Base-by-base conservation (phyloP, 2,113 vertebrate genomes). In the Apodemus speciosus region DNA sequence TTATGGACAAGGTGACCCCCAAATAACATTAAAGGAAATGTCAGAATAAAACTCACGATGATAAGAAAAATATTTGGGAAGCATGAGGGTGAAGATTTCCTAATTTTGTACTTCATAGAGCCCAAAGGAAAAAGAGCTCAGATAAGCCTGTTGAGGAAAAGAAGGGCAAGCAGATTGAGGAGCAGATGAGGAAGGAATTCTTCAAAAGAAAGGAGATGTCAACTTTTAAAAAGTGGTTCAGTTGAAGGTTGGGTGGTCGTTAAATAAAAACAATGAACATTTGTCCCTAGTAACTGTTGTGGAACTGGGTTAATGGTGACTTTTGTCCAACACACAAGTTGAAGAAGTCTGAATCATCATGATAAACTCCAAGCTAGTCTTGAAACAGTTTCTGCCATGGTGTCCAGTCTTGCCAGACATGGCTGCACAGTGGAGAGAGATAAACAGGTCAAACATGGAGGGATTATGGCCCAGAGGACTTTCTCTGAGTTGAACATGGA, bases 261-360 rank as follows among this genome's bases (percentile, higher is more conserved):
- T 75, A 9, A 43, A 18, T 40, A 30, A 75, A 93, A 3, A 23
- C 7, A 75, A 25, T 69, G 75, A 88, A 81, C 18, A 51, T 71
- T 85, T 84, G n/a, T 77, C 30, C 35, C 13, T 4, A 64, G 27
- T 81, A 90, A 60, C 20, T 84, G 15, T 76, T 79, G 43, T 38
- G 6, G 46, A 60, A 90, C 73, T 43, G 64, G 75, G 9, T 88
- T 94, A 90, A 64, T 49, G 32, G 62, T 62, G 76, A 62, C 20
- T 93, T 21, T 8, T 20, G 32, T 93, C 60, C 3, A 71, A 85
- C 25, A 60, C 25, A 86, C 35, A 93, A 66, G 21, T 13, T 88
- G 88, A 87, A 86, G 72, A 85, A 79, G 66, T 85, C 85, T 93
- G 75, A 64, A 83, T 69, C 77, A 56, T 75, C 32, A 10, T n/a